These are phyloP conservation scores for Elaphurus davidianus DNA, from an alignment of 2,113 vertebrate species.

Conservation along the genomic window DNA sequence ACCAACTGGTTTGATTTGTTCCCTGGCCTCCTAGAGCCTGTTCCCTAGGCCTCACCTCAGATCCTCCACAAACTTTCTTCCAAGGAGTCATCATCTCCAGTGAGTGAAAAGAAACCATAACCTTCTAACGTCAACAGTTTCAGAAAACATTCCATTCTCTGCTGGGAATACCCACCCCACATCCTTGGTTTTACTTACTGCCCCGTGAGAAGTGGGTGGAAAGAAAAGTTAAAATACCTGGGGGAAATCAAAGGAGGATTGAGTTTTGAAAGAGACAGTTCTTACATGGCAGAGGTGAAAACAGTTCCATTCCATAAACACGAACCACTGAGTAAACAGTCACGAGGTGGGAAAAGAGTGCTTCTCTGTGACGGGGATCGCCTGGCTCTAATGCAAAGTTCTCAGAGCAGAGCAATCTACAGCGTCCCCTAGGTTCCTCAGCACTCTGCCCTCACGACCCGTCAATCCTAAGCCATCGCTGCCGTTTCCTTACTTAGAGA, in stretches of 20 bases:
- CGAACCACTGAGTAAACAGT: not conserved
- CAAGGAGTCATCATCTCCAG: not conserved
- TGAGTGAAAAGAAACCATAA: not conserved
- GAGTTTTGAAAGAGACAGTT: not conserved
- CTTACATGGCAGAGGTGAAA: not conserved
- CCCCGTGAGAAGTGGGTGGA: not conserved
- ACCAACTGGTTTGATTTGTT: not conserved
- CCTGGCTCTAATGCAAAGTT: not conserved
- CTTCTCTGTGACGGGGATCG: not conserved
- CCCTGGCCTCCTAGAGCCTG: not conserved
- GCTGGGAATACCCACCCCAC: not conserved
- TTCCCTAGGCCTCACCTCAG: not conserved
- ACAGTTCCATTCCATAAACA: not conserved
- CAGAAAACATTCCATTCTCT: not conserved
- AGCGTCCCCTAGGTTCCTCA: not conserved
- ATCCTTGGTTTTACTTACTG: not conserved
- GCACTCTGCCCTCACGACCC: not conserved
- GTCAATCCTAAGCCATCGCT: not conserved
- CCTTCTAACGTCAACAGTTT: not conserved
- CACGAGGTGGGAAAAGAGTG: not conserved
- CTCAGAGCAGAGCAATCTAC: not conserved
- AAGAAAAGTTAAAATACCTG: not conserved
- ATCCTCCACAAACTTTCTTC: not conserved
- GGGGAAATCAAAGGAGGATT: not conserved
- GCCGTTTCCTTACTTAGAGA: not conserved